phyloP scores from a whole-genome alignment of 2,113 vertebrate species.

The Channa maculata region DNA sequence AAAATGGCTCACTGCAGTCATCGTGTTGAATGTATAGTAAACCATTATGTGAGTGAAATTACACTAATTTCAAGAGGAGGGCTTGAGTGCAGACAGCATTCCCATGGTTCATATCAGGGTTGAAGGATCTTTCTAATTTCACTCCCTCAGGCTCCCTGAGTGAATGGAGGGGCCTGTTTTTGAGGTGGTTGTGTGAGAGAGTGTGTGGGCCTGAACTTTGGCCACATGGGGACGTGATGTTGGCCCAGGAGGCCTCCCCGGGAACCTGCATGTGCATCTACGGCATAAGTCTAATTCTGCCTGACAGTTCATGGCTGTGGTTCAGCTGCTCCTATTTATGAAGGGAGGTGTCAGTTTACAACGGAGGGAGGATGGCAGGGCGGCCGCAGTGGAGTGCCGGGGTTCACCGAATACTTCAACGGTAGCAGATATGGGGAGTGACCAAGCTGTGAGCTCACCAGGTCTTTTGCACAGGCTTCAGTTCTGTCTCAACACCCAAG shows the following conservation, averaged over 20 bases:
- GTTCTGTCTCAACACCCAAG: constrained; percentile 29
- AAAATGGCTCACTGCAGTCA: constrained; percentile 33
- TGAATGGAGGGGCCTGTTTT: constrained; percentile 52
- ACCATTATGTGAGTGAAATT: constrained; percentile 58
- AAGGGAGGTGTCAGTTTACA: constrained; percentile 56
- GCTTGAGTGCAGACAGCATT: constrained; percentile 43
- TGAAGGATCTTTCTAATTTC: constrained; percentile 34
- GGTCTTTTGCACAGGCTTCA: constrained; percentile 30
- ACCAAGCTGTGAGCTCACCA: constrained; percentile 30
- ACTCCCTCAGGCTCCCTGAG: constrained; percentile 33
- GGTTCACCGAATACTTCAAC: constrained; percentile 46
- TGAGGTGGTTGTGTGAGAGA: constrained; percentile 30
- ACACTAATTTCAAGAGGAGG: constrained; percentile 61
- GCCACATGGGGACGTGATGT: constrained; percentile 35
- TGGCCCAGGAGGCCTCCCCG: constrained; percentile 20
- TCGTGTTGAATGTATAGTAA: constrained; percentile 33
- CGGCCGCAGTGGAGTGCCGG: constrained; percentile 10
- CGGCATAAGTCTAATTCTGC: constrained; percentile 52
- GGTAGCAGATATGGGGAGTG: constrained; percentile 57
- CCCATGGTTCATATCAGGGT: constrained; percentile 57
- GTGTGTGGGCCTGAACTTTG: constrained; percentile 48
- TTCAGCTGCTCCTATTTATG: constrained; percentile 64
- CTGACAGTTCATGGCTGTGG: constrained; percentile 72
- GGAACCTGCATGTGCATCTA: constrained; percentile 33
- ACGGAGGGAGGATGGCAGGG: constrained; percentile 43